Conservation (phyloP, 2,888 invertebrate genomes). For the Cataglyphis livida region DNA sequence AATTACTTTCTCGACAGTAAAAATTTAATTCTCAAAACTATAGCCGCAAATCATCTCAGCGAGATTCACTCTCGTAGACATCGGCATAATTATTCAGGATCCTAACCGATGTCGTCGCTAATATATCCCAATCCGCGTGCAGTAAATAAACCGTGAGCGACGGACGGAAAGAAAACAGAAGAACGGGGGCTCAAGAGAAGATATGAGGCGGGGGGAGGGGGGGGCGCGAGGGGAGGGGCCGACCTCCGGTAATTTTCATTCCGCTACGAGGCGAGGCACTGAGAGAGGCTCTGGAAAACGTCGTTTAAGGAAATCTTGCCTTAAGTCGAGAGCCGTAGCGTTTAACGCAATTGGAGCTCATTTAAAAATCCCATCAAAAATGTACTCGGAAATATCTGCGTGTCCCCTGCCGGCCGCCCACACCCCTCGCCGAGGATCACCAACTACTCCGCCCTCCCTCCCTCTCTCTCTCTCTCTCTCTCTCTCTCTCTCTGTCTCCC, state of each 20-base stretch:
- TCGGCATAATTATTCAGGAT: conserved; percentile 16
- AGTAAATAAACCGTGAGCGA: conserved; percentile 45
- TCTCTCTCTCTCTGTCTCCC: conserved; percentile 41
- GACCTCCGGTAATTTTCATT: conserved; percentile 69
- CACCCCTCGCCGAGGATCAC: conserved; percentile 35
- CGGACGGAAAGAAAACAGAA: background rate
- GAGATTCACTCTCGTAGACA: background rate
- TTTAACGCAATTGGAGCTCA: conserved; percentile 85
- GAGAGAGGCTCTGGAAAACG: conserved; percentile 71
- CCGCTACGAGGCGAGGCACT: conserved; percentile 65
- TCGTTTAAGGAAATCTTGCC: conserved; percentile 81
- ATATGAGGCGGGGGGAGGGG: conserved; percentile 35
- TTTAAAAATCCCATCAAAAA: conserved; percentile 85
- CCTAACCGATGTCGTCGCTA: conserved; percentile 29
- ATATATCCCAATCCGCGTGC: conserved; percentile 26
- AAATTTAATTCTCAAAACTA: background rate
- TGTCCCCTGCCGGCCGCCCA: conserved; percentile 50
- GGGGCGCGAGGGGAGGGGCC: conserved; percentile 19
- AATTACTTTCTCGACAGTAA: background rate
- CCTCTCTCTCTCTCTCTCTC: too few species aligned
- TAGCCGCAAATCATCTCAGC: background rate
- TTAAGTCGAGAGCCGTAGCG: conserved; percentile 74
- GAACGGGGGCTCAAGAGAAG: background rate
- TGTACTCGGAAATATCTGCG: conserved; percentile 75
- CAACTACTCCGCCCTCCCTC: conserved; percentile 8